Percentiles rank a stretch among this genome's conserved stretches.
phyloP scores from a whole-genome alignment of 2,888 invertebrate genomes.

The Ectemnius cavifrons region DNA sequence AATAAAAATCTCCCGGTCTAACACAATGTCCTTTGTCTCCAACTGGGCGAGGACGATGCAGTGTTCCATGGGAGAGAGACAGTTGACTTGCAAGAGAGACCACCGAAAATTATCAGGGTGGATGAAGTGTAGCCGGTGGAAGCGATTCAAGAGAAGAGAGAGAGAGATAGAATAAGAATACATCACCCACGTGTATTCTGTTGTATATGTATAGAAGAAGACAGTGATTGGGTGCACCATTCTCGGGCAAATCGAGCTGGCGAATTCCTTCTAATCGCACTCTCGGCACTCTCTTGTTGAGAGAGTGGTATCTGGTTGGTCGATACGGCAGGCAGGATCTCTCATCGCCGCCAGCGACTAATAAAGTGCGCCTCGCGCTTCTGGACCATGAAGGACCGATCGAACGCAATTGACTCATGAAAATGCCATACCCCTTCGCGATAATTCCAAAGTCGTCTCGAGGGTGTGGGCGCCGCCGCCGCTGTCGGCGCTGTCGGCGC shows the following conservation, averaged over 20 bases:
- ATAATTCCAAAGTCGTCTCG: slow-evolving; percentile 70
- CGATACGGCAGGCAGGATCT: not conserved
- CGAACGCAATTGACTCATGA: slow-evolving; percentile 64
- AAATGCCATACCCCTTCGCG: slow-evolving; percentile 73
- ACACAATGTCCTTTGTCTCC: slow-evolving; percentile 5
- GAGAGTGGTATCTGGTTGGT: too few species aligned
- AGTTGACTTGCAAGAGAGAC: not conserved
- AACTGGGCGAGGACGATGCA: not conserved
- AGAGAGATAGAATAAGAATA: too few species aligned
- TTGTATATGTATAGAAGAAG: too few species aligned
- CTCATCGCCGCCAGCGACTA: slow-evolving; percentile 61
- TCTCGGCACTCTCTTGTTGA: slow-evolving; percentile 16
- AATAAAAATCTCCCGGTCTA: too few species aligned
- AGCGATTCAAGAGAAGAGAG: too few species aligned
- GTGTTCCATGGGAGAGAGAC: too few species aligned
- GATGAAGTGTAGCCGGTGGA: not conserved
- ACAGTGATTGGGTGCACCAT: not conserved
- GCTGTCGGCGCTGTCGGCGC: too few species aligned
- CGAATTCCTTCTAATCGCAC: slow-evolving; percentile 7
- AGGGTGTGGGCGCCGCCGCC: slow-evolving; percentile 52
- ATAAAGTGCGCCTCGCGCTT: slow-evolving; percentile 59
- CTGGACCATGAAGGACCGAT: slow-evolving; percentile 60
- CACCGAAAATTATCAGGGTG: slow-evolving; percentile 1
- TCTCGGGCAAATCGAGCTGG: slow-evolving; percentile 8
- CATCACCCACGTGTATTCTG: too few species aligned